Base-by-base conservation (phyloP, 2,113 vertebrate species). In the Semicossyphus pulcher region DNA sequence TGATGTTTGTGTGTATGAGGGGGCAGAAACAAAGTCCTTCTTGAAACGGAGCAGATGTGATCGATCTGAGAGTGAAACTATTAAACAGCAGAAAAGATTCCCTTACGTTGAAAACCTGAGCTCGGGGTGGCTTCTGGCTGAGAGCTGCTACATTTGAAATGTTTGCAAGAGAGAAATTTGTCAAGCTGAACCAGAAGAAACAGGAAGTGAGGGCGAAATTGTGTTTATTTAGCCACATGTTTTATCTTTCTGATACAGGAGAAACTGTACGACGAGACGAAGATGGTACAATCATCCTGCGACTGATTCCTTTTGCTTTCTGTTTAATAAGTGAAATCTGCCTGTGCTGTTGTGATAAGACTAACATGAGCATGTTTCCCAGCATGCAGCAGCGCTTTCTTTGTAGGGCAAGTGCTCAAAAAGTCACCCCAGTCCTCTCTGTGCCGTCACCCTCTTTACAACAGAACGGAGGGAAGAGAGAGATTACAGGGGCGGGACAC, bases 61-160 rank as follows among this genome's bases (percentile, higher is more conserved):
- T 75, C 16, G 18, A 34, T 81, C 34, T 15, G 53, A 66, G 28
- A 36, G 32, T 49, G 26, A 70, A 88, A 76, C 47, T 60, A 60
- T 66, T 18, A 31, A 81, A 74, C 62, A 81, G 75, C 77, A 73
- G 59, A 84, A 76, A 70, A 66, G 41, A 76, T 81, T 88, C 87
- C 89, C 86, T 80, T 87, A 77, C 70, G 58, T 57, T 80, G 80
- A 77, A 78, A 88, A 91, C 89, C 92, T 92, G 91, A 93, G 92
- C 86, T 88, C 58, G 77, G 72, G 83, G 76, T 61, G 79, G 63
- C 75, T 47, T 89, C 74, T 72, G 76, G 77, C 66, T 58, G 53
- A 83, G 78, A 89, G 83, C 85, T 86, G 87, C 88, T 92, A 92
- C 89, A 78, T 80, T 12, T 67, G n/a, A 74, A 67, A 72, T 26